A percentile compares a stretch with the other conserved stretches of the same genome.
phyloP scores from a whole-genome alignment of 1,140 invertebrate species.

The Trachymyrmex cornetzi region DNA sequence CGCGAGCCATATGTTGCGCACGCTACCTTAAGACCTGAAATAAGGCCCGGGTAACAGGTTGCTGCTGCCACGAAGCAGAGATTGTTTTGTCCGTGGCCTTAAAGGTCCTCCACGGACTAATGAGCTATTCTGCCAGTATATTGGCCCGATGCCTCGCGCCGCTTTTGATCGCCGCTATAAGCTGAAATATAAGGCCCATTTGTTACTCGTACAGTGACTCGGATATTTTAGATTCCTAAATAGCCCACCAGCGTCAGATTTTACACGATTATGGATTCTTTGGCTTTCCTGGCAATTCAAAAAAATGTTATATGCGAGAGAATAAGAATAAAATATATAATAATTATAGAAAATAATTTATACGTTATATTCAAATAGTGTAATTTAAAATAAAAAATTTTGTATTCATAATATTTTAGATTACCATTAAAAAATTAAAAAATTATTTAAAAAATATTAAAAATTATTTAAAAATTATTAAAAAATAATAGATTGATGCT shows the following conservation, averaged over 20 bases:
- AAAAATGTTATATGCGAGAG: not conserved
- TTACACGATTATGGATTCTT: slow-evolving; percentile 2
- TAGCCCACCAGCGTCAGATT: slow-evolving; percentile 12
- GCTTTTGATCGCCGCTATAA: slow-evolving; percentile 61
- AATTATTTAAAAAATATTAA: not conserved
- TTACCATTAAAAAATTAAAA: not conserved
- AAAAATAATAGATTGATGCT: not conserved
- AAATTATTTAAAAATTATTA: not conserved
- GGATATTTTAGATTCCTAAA: slow-evolving; percentile 38
- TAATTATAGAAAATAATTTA: not conserved
- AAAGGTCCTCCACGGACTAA: slow-evolving; percentile 75
- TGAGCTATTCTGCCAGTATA: slow-evolving; percentile 73
- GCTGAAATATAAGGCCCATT: slow-evolving; percentile 64
- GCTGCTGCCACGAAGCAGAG: slow-evolving; percentile 71
- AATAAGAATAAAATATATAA: not conserved
- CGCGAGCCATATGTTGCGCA: slow-evolving; percentile 81
- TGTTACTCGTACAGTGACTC: slow-evolving; percentile 47
- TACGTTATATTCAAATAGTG: not conserved
- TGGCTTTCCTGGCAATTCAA: not conserved
- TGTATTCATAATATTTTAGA: not conserved
- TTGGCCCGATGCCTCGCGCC: slow-evolving; percentile 53
- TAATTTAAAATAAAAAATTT: not conserved
- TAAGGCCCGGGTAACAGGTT: slow-evolving; percentile 78
- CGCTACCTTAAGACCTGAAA: slow-evolving; percentile 71
- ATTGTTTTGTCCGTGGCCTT: slow-evolving; percentile 78